Conservation (phyloP, 2,888 invertebrate species). For the Noctua comes region DNA sequence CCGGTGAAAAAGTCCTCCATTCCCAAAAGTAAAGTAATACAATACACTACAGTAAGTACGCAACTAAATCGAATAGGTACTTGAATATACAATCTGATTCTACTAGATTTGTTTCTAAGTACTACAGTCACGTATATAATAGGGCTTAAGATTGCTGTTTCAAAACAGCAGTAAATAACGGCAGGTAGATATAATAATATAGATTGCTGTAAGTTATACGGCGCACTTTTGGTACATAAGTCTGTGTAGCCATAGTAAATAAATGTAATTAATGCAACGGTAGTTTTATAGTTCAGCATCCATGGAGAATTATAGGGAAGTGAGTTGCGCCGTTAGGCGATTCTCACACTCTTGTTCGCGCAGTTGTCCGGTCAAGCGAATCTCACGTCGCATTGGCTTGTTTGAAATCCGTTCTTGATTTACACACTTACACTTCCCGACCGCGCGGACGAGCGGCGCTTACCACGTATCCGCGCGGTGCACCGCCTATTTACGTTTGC, state of each 20-base stretch:
- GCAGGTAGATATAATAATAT: conserved; percentile 33
- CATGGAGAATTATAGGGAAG: background rate
- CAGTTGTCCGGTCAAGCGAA: no score
- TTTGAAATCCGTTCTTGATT: background rate
- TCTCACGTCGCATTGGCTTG: background rate
- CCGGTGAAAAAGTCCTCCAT: background rate
- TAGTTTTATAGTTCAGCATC: conserved; percentile 37
- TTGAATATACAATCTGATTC: conserved; percentile 10
- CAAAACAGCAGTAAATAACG: conserved; percentile 26
- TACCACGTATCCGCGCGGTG: background rate
- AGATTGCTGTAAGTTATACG: conserved; percentile 32
- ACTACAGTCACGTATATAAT: conserved; percentile 14
- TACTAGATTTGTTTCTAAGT: conserved; percentile 8
- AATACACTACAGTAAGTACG: background rate
- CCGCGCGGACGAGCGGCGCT: no score
- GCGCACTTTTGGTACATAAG: conserved; percentile 12
- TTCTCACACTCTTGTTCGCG: background rate
- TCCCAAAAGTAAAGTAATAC: background rate
- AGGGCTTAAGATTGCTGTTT: conserved; percentile 21
- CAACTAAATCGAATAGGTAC: background rate
- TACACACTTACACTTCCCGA: background rate
- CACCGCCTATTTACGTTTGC: background rate
- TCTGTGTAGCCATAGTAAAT: conserved; percentile 1
- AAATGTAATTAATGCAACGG: conserved; percentile 44
- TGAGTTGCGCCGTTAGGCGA: background rate